Percentiles rank a stretch among this genome's conserved stretches.
Evolutionary conservation across 35 echinoderm and acorn worm species (phyloP).

Genomic region (Stichopus chloronotus): DNA sequence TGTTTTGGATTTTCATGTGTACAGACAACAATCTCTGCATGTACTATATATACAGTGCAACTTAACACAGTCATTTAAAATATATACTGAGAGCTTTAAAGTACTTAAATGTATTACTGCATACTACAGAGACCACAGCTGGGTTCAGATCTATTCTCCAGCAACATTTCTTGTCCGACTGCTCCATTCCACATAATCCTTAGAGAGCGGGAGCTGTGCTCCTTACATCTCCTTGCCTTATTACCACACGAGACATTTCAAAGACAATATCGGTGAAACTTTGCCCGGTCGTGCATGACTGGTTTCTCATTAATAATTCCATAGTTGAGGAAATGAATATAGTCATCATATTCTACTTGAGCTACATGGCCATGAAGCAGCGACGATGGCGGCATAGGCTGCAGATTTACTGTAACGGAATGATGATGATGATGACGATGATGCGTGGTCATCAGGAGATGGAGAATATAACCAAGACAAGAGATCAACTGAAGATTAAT

Average conservation of each 20-base stretch:
- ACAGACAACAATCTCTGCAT: too few species aligned
- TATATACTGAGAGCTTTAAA: too few species aligned
- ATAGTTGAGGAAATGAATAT: constrained; percentile 61
- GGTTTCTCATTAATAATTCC: constrained; percentile 58
- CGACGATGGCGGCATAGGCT: background rate
- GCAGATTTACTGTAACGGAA: constrained; percentile 47
- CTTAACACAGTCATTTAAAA: too few species aligned
- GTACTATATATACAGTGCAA: too few species aligned
- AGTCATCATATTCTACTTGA: constrained; percentile 54
- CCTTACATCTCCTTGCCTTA: background rate
- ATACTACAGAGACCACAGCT: background rate
- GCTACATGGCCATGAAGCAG: background rate
- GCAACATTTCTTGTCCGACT: background rate
- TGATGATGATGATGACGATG: constrained; percentile 43
- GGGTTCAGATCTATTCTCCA: background rate
- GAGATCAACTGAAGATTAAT: too few species aligned
- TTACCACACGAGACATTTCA: constrained; percentile 1
- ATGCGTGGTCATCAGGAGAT: background rate
- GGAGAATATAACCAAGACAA: background rate
- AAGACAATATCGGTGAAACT: constrained; percentile 33
- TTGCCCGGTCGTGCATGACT: constrained; percentile 42
- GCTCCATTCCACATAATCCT: background rate
- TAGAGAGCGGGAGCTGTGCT: background rate
- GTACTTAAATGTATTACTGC: background rate
- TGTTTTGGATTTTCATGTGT: too few species aligned